These are phyloP conservation scores for Sorex fumeus DNA, from an alignment of 2,113 vertebrate species.

Conservation along the genomic window DNA sequence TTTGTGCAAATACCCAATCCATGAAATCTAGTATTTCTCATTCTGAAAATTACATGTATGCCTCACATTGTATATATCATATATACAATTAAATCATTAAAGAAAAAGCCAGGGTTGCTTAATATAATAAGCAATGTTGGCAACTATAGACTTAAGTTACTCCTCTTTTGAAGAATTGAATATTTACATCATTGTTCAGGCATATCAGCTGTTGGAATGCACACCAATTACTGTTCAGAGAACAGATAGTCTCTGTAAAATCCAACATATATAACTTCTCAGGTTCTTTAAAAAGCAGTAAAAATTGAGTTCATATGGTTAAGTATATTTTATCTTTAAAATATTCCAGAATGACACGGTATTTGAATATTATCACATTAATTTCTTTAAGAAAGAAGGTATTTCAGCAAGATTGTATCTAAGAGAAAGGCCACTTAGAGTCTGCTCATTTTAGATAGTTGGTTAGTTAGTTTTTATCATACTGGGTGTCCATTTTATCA, in stretches of 20 bases:
- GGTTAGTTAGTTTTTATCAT: neutral
- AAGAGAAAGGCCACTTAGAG: neutral
- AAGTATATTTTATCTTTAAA: slow-evolving; percentile 54
- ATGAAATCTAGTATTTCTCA: slow-evolving; percentile 5
- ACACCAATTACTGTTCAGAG: neutral
- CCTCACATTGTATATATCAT: neutral
- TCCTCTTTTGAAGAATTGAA: slow-evolving; percentile 51
- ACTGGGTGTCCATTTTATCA: slow-evolving; percentile 34
- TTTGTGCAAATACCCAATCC: neutral
- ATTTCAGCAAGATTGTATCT: neutral
- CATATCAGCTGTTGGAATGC: slow-evolving; percentile 23
- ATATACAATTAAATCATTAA: slow-evolving; percentile 1
- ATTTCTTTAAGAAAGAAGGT: slow-evolving; percentile 38
- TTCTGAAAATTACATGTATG: slow-evolving; percentile 17
- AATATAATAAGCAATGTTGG: slow-evolving; percentile 27
- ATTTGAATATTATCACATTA: neutral
- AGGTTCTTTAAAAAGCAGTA: neutral
- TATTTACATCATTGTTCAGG: neutral
- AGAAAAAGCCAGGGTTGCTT: neutral
- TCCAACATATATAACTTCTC: slow-evolving; percentile 16
- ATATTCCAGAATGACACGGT: slow-evolving; percentile 9
- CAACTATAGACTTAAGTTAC: neutral
- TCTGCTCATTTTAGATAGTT: too few relatives aligned
- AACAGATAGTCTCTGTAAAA: neutral
- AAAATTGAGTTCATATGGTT: slow-evolving; percentile 31